Evolutionary conservation across 2,113 vertebrate genomes (phyloP), one percentile per base, ranked within the genome.

Genomic region (Todiramphus chloris): DNA sequence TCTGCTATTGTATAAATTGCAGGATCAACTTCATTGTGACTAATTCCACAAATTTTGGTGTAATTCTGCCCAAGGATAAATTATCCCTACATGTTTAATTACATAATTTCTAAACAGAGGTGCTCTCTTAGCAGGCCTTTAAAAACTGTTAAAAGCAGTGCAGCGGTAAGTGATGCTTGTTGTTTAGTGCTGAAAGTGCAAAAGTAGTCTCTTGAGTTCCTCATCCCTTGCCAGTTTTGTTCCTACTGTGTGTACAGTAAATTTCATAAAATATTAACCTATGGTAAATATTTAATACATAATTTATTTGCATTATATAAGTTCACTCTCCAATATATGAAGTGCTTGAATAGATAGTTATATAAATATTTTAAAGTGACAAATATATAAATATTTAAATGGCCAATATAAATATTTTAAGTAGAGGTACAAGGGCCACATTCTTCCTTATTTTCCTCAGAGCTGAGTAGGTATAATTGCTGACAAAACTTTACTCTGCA

Each of bases 311-410:
- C 67, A 90, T 96, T 95, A 88, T 93, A 66, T 97, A 96, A 97
- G 81, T 95, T 96, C 50, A 62, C 44, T 93, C 74, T 7, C 73
- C 94, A 83, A 46, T 96, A 96, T 76, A 93, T 62, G 69, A 94
- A 93, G 50, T 96, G 79, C 95, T 92, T 77, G 74, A 95, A 94
- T 82, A 94, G 80, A 89, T 85, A 81, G 78, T 66, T 74, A 66
- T 75, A 94, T 94, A 90, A 96, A 96, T 96, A 96, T 94, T 96
- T 96, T 66, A 93, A 87, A 90, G 60, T 95, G 94, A 96, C 89
- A 97, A 97, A 96, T 95, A 94, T 78, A 96, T 97, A 95, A 97
- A 97, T 97, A 97, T 97, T 97, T 96, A 83, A 97, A 68, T 90
- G 82, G 41, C 39, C n/a, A 74, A 72, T 92, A 97, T 97, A 94